A percentile compares a stretch with the other conserved stretches of the same genome.
phyloP scores from a whole-genome alignment of 2,797 vertebrate species.

The Brachymystax lenok region DNA sequence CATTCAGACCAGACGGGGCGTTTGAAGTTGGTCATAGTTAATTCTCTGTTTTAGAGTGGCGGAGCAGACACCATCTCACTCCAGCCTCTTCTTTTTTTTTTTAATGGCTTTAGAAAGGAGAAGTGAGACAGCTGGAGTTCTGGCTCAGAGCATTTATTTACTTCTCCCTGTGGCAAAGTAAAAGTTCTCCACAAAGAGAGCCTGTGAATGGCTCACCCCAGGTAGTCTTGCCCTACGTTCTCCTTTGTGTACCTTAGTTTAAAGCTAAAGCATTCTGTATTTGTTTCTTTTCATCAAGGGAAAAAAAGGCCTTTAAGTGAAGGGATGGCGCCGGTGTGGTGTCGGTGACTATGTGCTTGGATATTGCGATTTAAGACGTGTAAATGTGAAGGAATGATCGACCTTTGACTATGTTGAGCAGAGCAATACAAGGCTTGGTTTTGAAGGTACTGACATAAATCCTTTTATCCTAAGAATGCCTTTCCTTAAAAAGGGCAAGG shows the following conservation, averaged over 20 bases:
- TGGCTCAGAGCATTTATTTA: slow-evolving; percentile 28
- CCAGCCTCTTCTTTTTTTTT: slow-evolving; percentile 34
- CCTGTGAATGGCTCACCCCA: slow-evolving; percentile 23
- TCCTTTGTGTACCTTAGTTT: slow-evolving; percentile 7
- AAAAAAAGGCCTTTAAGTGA: neutral
- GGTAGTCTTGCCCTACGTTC: slow-evolving; percentile 18
- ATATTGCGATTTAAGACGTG: neutral
- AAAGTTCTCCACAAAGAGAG: slow-evolving; percentile 28
- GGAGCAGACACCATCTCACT: neutral
- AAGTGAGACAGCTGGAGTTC: slow-evolving; percentile 35
- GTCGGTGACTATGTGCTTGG: neutral
- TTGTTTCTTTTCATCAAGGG: slow-evolving; percentile 1
- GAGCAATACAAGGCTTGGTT: neutral
- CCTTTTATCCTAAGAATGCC: slow-evolving; percentile 1
- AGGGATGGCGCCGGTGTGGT: neutral
- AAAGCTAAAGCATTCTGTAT: neutral
- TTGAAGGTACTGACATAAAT: slow-evolving; percentile 4
- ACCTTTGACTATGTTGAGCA: neutral
- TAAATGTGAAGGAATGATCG: neutral
- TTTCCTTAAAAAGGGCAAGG: neutral
- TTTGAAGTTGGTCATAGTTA: slow-evolving; percentile 28
- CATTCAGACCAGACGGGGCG: neutral
- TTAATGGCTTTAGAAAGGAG: slow-evolving; percentile 21
- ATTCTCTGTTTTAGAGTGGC: slow-evolving; percentile 13
- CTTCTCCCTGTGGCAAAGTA: slow-evolving; percentile 20